These are phyloP conservation scores for Druon quercuslanigerum DNA, from an alignment of 1,140 invertebrate genomes.

Conservation along the genomic window DNA sequence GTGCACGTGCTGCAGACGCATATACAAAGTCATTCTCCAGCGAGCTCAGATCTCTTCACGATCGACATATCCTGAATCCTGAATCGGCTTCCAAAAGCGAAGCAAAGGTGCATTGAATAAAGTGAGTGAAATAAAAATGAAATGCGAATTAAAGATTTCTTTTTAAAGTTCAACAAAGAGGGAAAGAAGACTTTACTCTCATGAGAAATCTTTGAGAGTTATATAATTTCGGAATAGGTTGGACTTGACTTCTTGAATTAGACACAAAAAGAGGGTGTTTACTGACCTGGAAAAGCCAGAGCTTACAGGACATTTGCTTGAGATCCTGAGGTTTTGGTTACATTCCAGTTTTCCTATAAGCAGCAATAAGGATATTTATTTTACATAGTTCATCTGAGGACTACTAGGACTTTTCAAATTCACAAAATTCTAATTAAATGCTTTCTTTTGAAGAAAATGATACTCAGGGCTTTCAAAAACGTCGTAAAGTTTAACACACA, in stretches of 20 bases:
- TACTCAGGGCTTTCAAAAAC: too few relatives aligned
- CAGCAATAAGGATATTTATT: too few relatives aligned
- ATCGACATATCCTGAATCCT: constrained; percentile 11
- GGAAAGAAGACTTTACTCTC: neutral
- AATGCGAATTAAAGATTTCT: neutral
- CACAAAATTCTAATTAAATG: too few relatives aligned
- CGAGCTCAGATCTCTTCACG: constrained; percentile 22
- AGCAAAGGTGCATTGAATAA: neutral
- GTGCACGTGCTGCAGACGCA: constrained; percentile 8
- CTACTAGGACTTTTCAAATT: too few relatives aligned
- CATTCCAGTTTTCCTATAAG: neutral
- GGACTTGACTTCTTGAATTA: neutral
- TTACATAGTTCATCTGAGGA: too few relatives aligned
- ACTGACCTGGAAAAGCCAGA: neutral
- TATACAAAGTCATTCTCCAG: constrained; percentile 18
- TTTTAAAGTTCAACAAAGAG: neutral
- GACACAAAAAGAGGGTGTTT: neutral
- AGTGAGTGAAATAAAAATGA: neutral
- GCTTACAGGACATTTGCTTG: neutral
- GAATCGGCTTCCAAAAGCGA: neutral
- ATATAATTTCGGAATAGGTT: too few relatives aligned
- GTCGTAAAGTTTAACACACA: too few relatives aligned
- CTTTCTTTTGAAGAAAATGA: too few relatives aligned
- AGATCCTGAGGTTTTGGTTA: neutral
- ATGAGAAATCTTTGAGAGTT: neutral